These are phyloP conservation scores for Neolamprologus fasciatus DNA, from an alignment of 2,113 vertebrate genomes.

Conservation along the genomic window DNA sequence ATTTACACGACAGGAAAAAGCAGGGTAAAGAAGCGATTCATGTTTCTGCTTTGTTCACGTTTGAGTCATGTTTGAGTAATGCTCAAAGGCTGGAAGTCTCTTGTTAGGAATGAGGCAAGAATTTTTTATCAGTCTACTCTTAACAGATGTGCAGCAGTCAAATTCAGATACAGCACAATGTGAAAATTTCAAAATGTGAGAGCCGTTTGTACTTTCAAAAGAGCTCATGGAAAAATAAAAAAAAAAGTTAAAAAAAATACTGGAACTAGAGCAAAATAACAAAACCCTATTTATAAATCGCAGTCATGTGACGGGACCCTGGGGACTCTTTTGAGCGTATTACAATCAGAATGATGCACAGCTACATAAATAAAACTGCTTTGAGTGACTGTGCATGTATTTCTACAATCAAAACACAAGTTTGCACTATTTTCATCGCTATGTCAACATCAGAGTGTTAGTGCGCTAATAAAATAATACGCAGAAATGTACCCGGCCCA, in stretches of 20 bases:
- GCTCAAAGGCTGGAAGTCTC: neutral
- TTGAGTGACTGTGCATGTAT: neutral
- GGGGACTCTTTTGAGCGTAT: neutral
- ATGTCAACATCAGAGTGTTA: neutral
- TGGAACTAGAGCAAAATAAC: neutral
- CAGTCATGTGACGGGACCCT: neutral
- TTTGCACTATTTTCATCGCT: neutral
- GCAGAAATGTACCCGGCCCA: constrained; percentile 81
- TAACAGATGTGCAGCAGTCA: neutral
- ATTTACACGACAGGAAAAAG: neutral
- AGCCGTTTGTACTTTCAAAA: neutral
- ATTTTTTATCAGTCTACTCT: neutral
- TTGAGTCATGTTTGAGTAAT: neutral
- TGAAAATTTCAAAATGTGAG: neutral
- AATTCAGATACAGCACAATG: neutral
- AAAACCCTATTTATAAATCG: neutral
- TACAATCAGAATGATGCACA: neutral
- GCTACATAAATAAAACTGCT: neutral
- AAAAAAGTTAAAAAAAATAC: neutral
- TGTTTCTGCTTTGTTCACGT: neutral
- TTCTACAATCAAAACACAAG: neutral
- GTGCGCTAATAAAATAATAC: neutral
- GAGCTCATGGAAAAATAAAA: neutral
- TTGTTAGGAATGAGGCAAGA: neutral
- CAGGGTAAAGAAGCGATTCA: neutral